A percentile compares a stretch with the other conserved stretches of the same genome.
Evolutionary conservation across 1,140 invertebrate genomes (phyloP).

Genomic region (Brachionus calyciflorus): DNA sequence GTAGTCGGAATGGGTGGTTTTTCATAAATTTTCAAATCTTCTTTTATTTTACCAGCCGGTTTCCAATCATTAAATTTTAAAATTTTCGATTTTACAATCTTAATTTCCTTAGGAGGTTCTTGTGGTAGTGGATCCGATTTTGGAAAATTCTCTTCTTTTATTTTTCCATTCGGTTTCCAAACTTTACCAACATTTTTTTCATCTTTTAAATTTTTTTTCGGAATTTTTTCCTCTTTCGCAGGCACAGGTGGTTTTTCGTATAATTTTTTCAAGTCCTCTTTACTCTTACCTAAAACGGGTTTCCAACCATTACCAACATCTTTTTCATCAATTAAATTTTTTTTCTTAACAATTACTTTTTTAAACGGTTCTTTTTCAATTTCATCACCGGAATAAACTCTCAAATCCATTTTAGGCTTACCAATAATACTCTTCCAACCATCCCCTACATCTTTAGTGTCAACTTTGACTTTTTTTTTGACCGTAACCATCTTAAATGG

Average conservation of each 20-base stretch:
- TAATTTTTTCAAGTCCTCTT: conserved; percentile 13
- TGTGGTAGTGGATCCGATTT: background rate
- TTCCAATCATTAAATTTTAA: no score
- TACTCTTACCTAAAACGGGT: background rate
- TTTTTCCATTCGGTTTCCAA: conserved; percentile 14
- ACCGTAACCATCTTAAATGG: conserved; percentile 10
- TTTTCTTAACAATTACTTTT: background rate
- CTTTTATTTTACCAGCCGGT: no score
- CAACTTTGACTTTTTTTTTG: background rate
- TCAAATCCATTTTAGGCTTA: background rate
- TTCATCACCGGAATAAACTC: background rate
- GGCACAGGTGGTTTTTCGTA: background rate
- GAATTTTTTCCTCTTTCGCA: background rate
- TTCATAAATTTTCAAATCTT: no score
- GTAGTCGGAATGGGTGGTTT: background rate
- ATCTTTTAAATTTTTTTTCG: conserved; percentile 2
- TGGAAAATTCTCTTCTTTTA: background rate
- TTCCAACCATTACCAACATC: conserved; percentile 25
- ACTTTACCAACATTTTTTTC: background rate
- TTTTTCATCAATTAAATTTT: background rate
- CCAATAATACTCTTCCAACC: conserved; percentile 12
- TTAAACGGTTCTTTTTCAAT: conserved; percentile 20
- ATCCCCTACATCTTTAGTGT: background rate
- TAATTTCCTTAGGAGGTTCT: no score
- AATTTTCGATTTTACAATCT: no score